These are phyloP conservation scores for Plebejus argus DNA, from an alignment of 2,888 invertebrate genomes.

Conservation along the genomic window DNA sequence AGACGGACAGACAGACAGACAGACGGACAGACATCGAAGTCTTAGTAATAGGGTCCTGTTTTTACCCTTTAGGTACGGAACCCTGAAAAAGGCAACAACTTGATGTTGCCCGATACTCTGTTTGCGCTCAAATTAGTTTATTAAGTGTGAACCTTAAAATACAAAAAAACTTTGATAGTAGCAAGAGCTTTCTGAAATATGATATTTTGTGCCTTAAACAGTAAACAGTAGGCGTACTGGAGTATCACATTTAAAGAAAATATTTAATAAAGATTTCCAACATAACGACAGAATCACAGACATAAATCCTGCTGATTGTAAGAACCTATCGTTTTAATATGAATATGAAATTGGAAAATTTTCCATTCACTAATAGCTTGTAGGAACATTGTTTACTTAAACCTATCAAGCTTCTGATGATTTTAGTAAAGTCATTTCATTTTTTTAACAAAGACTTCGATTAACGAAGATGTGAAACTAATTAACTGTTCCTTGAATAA, in stretches of 20 bases:
- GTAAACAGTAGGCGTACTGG: neutral
- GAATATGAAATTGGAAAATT: neutral
- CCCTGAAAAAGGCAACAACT: neutral
- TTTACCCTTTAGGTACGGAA: too few species aligned
- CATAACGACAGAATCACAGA: neutral
- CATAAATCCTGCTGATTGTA: neutral
- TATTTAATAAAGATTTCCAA: neutral
- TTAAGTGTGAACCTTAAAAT: neutral
- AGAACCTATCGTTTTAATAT: neutral
- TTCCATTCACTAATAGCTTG: neutral
- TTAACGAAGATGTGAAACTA: neutral
- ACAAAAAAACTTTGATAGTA: neutral
- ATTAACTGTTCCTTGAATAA: too few species aligned
- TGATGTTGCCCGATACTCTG: too few species aligned
- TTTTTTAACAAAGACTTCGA: neutral
- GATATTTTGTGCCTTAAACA: neutral
- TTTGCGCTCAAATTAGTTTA: neutral
- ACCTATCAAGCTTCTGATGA: too few species aligned
- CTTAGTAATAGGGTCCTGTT: too few species aligned
- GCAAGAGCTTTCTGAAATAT: neutral
- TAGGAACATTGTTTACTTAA: neutral
- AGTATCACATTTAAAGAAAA: neutral
- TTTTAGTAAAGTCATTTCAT: neutral
- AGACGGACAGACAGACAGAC: too few species aligned
- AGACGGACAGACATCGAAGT: too few species aligned